phyloP scores from a whole-genome alignment of 2,113 vertebrate genomes.

The Neotragus moschatus region DNA sequence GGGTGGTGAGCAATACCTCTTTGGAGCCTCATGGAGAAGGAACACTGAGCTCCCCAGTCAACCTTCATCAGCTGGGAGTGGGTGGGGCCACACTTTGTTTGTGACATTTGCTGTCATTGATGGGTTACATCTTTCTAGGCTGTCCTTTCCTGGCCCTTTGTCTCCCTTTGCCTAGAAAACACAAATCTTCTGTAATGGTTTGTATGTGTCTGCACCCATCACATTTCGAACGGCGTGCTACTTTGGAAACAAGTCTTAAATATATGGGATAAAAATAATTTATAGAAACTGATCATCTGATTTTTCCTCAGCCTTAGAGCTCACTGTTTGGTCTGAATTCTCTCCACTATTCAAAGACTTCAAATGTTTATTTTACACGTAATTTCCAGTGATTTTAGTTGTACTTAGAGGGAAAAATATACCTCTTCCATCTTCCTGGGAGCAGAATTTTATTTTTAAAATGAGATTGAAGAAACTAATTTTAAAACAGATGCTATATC shows the following conservation, averaged over 20 bases:
- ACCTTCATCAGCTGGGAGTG: neutral
- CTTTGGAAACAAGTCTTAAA: neutral
- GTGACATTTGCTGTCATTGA: neutral
- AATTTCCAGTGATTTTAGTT: neutral
- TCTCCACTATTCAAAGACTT: neutral
- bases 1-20: neutral
- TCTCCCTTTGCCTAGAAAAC: neutral
- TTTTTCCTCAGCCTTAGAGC: neutral
- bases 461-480: neutral
- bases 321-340: neutral
- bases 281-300: neutral
- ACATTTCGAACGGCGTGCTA: neutral
- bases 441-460: neutral
- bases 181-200: fast-evolving
- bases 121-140: neutral
- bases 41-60: neutral
- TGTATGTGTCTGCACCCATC: neutral
- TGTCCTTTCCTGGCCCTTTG: neutral
- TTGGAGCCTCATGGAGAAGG: neutral
- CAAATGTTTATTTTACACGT: neutral
- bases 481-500: neutral
- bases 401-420: neutral
- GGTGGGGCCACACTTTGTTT: no score
- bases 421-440: neutral
- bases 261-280: neutral